These are phyloP conservation scores for Vanacampus margaritifer DNA, from an alignment of 2,113 vertebrate species.

Conservation along the genomic window DNA sequence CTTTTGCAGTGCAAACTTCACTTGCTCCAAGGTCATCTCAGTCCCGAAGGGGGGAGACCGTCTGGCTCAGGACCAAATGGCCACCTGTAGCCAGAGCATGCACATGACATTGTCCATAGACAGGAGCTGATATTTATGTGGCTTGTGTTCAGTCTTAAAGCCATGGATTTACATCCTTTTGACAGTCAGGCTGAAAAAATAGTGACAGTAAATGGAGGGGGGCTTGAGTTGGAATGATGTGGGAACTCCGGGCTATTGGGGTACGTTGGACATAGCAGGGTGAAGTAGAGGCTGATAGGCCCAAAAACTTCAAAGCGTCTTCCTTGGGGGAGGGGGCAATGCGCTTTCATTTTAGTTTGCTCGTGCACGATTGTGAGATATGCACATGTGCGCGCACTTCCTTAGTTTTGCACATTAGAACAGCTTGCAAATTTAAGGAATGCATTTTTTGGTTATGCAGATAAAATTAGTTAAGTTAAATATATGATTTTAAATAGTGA, in stretches of 20 bases:
- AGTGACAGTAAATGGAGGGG: constrained; percentile 16
- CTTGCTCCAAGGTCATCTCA: constrained; percentile 55
- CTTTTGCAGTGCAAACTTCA: constrained; percentile 46
- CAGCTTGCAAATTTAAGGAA: neutral
- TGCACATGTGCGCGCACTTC: neutral
- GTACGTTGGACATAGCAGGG: constrained; percentile 31
- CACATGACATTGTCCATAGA: neutral
- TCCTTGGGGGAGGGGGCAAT: constrained; percentile 21
- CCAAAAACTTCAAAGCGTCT: constrained; percentile 60
- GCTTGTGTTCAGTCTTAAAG: neutral
- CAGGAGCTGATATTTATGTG: constrained; percentile 2
- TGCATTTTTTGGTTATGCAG: neutral
- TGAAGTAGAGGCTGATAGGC: constrained; percentile 51
- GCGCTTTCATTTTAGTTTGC: constrained; percentile 20
- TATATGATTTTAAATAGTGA: neutral
- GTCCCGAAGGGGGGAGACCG: constrained; percentile 2
- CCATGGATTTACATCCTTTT: neutral
- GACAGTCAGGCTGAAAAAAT: neutral
- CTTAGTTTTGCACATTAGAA: neutral
- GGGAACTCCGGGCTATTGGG: constrained; percentile 5
- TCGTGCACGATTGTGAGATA: constrained; percentile 11
- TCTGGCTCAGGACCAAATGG: constrained; percentile 30
- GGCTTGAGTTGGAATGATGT: constrained; percentile 22
- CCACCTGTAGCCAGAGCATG: constrained; percentile 45
- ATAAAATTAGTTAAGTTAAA: neutral